Percentiles rank a stretch among this genome's conserved stretches.
Evolutionary conservation across 2,113 vertebrate genomes (phyloP).

Genomic region (Protobothrops mucrosquamatus): DNA sequence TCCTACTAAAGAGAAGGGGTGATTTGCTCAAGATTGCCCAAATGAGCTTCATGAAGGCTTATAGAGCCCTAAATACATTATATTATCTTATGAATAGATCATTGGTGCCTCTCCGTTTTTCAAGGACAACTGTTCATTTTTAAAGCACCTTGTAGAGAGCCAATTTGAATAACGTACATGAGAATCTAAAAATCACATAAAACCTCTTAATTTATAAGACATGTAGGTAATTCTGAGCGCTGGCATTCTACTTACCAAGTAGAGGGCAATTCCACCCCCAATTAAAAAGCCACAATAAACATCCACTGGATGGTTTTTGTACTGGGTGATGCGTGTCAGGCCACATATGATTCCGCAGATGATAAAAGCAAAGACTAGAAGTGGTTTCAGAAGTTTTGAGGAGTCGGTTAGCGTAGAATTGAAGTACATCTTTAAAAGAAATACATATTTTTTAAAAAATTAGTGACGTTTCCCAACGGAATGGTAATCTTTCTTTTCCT

Average conservation of each 20-base stretch:
- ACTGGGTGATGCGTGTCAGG: conserved; percentile 94
- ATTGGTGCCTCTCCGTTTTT: not conserved
- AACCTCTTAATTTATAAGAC: not conserved
- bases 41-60: not conserved
- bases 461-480: conserved; percentile 11
- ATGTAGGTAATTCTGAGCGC: not conserved
- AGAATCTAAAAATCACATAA: not conserved
- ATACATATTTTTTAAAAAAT: conserved; percentile 41
- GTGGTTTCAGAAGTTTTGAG: conserved; percentile 94
- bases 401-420: conserved; percentile 96
- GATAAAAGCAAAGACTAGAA: conserved; percentile 94
- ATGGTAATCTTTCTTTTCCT: conserved; percentile 19
- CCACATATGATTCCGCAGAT: conserved; percentile 97
- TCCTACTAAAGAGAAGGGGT: not conserved
- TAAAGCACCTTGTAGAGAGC: not conserved
- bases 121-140: conserved; percentile 21
- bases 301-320: conserved; percentile 95
- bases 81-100: not conserved
- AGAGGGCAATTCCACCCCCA: conserved; percentile 91
- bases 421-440: conserved; percentile 93
- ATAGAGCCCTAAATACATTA: not conserved
- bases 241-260: conserved; percentile 80
- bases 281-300: conserved; percentile 97
- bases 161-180: not conserved
- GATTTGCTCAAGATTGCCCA: not conserved